Base-by-base conservation (phyloP, 2,888 invertebrate genomes). In the Idaea dimidiata region DNA sequence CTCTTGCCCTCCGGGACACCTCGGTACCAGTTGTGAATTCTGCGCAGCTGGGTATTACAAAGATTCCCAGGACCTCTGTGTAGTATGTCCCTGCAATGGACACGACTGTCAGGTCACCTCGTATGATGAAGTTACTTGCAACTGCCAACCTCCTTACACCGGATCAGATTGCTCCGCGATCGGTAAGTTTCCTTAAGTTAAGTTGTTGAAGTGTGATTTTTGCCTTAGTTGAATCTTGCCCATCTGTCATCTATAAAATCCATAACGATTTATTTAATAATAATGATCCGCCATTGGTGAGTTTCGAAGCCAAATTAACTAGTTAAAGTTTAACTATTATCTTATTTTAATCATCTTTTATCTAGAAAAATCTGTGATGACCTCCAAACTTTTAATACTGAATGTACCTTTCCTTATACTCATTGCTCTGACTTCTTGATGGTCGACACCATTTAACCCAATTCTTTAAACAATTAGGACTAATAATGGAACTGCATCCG, bases 21-120 rank as follows among this genome's bases (percentile, higher is more conserved):
- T 89, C 10, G 98, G 98, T 62, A 95, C 95, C 0, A 97, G 97
- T 60, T 98, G 98, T 79, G 97, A 98, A 86, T 87, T 81, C 6
- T 97, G 97, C 78, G 87, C 94, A 0, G 80, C 94, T 0, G 95
- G 96, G 14, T 95, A 95, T 83, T 97, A 97, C 83, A 94, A 95
- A 63, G 95, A 97, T 72, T 84, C 85, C 0, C 91, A 87, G 60
- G 94, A 94, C 10, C 86, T 93, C n/a, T 96, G 97, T 74, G 88
- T 87, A 5, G 88, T 81, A 33, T 98, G 98, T 76, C 95, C 96
- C 3, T 98, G 98, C 86, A 95, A 95, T 77, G 94, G 94, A n/a
- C 94, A 95, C 68, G 95, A 95, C 70, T 97, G 97, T 77, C 88
- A 90, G 65, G 79, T 94, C 43, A 92, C 88, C 33, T 86, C 91